Percentiles rank a stretch among this genome's conserved stretches.
Evolutionary conservation across 2,797 vertebrate genomes (phyloP).

Genomic region (Muraenolepis orangiensis): DNA sequence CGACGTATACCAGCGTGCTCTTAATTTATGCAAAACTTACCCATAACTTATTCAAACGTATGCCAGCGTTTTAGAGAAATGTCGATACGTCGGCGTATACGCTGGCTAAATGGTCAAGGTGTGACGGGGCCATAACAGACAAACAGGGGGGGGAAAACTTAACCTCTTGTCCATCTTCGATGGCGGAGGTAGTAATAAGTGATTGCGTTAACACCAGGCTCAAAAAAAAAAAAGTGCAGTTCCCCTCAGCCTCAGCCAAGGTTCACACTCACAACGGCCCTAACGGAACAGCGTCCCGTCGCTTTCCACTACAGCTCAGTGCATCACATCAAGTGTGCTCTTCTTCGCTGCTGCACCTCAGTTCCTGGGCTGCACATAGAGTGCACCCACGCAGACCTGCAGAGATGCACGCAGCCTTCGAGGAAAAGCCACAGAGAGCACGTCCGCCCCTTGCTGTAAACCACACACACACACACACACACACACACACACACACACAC

Average conservation of each 20-base stretch:
- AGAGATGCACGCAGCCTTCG: conserved; percentile 58
- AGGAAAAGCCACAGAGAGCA: conserved; percentile 76
- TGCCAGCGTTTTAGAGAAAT: no score
- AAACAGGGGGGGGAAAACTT: no score
- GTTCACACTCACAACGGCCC: not conserved
- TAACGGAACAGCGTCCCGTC: conserved; percentile 11
- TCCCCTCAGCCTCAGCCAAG: no score
- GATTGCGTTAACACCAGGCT: not conserved
- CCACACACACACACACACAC: conserved; percentile 10
- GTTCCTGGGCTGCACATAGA: not conserved
- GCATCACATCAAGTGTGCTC: conserved; percentile 25
- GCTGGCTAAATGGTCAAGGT: no score
- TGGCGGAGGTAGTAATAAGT: no score
- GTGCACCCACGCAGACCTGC: conserved; percentile 17
- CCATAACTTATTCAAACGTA: no score
- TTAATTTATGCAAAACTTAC: no score
- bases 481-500: conserved; percentile 14
- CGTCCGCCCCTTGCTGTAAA: not conserved
- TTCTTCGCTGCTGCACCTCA: conserved; percentile 11
- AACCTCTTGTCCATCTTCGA: no score
- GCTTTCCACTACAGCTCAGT: conserved; percentile 3
- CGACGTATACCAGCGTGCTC: no score
- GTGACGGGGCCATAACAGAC: no score
- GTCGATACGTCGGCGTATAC: no score
- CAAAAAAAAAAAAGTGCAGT: not conserved